Percentiles rank a stretch among this genome's conserved stretches.
phyloP scores from a whole-genome alignment of 2,797 vertebrate genomes.

The Sebastes cheni region DNA sequence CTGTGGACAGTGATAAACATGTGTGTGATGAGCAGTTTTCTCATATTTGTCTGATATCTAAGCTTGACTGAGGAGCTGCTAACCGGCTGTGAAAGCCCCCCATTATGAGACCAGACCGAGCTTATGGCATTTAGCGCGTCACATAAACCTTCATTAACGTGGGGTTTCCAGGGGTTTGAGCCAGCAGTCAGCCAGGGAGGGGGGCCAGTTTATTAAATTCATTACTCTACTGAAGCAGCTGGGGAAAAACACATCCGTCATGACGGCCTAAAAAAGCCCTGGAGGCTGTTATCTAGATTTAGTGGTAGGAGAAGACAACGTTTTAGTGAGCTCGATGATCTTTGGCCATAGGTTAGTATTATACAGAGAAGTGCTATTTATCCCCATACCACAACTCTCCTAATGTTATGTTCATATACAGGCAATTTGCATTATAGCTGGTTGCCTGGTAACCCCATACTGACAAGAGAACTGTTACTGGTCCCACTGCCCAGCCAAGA shows the following conservation, averaged over 20 bases:
- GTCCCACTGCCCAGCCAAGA: background rate
- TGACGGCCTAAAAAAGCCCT: slow-evolving; percentile 16
- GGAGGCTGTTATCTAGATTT: slow-evolving; percentile 10
- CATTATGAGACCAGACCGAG: slow-evolving; percentile 37
- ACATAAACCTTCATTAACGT: slow-evolving; percentile 62
- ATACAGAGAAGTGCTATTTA: background rate
- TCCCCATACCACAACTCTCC: background rate
- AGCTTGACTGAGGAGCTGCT: slow-evolving; percentile 28
- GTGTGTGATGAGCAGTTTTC: background rate
- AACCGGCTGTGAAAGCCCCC: slow-evolving; percentile 37
- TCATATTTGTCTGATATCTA: slow-evolving; percentile 16
- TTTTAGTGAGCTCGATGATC: background rate
- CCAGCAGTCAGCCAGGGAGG: slow-evolving; percentile 17
- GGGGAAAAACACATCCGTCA: slow-evolving; percentile 38
- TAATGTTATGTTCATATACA: background rate
- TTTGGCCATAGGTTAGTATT: background rate
- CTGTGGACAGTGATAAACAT: background rate
- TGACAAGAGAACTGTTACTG: background rate
- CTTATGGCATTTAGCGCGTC: slow-evolving; percentile 37
- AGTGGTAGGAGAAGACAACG: background rate
- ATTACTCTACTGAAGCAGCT: slow-evolving; percentile 42
- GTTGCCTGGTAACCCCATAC: background rate
- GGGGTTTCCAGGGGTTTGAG: slow-evolving; percentile 39
- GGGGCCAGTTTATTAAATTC: slow-evolving; percentile 56
- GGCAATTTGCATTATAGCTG: background rate